Conservation (phyloP, 2,888 invertebrate genomes). For the Parasteatoda lunata region DNA sequence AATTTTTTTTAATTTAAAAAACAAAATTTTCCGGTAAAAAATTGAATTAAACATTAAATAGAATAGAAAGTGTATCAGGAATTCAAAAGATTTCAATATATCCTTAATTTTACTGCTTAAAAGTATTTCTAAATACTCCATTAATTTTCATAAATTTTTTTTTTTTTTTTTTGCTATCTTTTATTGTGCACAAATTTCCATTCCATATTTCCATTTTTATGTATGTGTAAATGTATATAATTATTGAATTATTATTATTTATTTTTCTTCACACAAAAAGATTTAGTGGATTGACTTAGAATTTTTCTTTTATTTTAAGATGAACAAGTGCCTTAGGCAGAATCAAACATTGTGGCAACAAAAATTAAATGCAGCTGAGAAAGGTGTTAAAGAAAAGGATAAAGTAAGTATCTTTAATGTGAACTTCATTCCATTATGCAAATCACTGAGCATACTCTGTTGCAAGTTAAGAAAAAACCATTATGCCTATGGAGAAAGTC, state of each 20-base stretch:
- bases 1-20: no score
- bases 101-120: no score
- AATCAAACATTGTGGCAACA: conserved; percentile 84
- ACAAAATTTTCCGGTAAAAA: no score
- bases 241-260: not conserved
- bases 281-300: not conserved
- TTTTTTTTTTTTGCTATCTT: not conserved
- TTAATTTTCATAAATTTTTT: not conserved
- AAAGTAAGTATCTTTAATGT: conserved; percentile 70
- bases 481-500: no score
- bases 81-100: no score
- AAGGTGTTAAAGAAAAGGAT: conserved; percentile 75
- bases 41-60: no score
- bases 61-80: no score
- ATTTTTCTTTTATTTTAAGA: conserved; percentile 71
- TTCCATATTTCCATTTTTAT: not conserved
- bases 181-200: not conserved
- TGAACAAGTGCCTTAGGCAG: conserved; percentile 84
- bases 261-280: not conserved
- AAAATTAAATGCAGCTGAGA: conserved; percentile 79
- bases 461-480: no score
- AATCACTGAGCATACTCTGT: no score
- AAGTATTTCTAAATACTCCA: no score
- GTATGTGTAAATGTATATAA: no score
- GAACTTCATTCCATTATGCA: no score